Conservation (phyloP, 2,797 vertebrate species). For the Phrynocephalus guinanensis region DNA sequence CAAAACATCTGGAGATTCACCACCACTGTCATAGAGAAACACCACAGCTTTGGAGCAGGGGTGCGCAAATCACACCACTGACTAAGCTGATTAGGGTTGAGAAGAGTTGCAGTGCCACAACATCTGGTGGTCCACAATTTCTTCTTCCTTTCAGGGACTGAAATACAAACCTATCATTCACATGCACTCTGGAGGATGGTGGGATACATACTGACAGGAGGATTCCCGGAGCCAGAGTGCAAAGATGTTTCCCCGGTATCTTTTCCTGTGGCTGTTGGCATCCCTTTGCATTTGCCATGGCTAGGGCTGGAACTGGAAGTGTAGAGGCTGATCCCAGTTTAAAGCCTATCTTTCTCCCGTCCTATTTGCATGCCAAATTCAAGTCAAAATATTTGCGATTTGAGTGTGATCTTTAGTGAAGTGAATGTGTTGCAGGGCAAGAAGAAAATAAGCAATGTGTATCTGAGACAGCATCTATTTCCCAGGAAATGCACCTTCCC, state of each 20-base stretch:
- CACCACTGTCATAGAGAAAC: too few relatives aligned
- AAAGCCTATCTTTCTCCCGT: neutral
- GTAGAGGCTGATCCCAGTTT: neutral
- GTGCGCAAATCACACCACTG: too few relatives aligned
- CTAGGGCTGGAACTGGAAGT: neutral
- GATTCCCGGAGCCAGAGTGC: too few relatives aligned
- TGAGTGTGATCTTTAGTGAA: neutral
- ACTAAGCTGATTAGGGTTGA: too few relatives aligned
- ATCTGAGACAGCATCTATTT: neutral
- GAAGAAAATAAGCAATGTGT: neutral
- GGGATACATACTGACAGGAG: too few relatives aligned
- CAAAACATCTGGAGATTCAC: too few relatives aligned
- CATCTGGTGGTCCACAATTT: neutral
- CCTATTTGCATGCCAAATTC: neutral
- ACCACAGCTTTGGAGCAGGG: too few relatives aligned
- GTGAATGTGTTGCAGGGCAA: neutral
- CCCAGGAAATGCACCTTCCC: neutral
- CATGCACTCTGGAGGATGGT: too few relatives aligned
- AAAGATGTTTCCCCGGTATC: too few relatives aligned
- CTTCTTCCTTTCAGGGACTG: too few relatives aligned
- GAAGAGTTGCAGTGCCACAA: too few relatives aligned
- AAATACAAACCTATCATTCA: neutral
- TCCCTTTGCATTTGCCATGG: neutral
- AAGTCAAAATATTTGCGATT: slow-evolving; percentile 12
- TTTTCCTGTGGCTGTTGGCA: neutral